A percentile compares a stretch with the other conserved stretches of the same genome.
phyloP scores from a whole-genome alignment of 2,888 invertebrate genomes.

The Tolmerus cingulatus region DNA sequence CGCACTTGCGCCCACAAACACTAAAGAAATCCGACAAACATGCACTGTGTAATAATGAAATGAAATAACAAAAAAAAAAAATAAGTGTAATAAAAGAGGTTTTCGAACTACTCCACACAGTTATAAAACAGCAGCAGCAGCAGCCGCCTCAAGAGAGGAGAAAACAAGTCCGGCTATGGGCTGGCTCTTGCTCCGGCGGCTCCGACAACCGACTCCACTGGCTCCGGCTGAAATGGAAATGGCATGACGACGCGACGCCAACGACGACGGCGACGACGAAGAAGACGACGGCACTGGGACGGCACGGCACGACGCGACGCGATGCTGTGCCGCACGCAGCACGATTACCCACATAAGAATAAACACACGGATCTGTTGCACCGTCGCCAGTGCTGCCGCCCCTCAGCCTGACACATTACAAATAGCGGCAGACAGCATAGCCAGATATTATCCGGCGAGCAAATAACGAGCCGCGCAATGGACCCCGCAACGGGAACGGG shows the following conservation, averaged over 20 bases:
- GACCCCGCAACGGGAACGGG: not conserved
- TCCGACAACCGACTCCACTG: not conserved
- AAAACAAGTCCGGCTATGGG: not conserved
- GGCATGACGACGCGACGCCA: conserved; percentile 15
- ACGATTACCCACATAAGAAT: conserved; percentile 22
- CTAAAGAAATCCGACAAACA: conserved; percentile 6
- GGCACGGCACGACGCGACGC: not conserved
- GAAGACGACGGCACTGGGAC: not conserved
- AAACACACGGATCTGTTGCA: conserved; percentile 32
- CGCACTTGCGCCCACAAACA: conserved; percentile 42
- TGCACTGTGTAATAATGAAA: not conserved
- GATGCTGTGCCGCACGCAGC: conserved; percentile 25
- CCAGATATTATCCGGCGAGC: conserved; percentile 1
- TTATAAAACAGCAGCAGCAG: not conserved
- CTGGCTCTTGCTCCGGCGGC: conserved; percentile 8
- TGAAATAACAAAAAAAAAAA: too few species aligned
- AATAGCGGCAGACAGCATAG: not conserved
- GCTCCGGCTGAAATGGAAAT: conserved; percentile 25
- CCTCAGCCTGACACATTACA: not conserved
- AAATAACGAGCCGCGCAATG: not conserved
- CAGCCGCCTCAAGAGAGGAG: not conserved
- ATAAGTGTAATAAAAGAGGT: too few species aligned
- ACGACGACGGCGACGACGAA: too few species aligned
- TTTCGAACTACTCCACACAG: conserved; percentile 23
- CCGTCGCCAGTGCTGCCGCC: not conserved